A percentile compares a stretch with the other conserved stretches of the same genome.
These are phyloP conservation scores for Andrena dorsata DNA, from an alignment of 2,888 invertebrate genomes.

Conservation along the genomic window DNA sequence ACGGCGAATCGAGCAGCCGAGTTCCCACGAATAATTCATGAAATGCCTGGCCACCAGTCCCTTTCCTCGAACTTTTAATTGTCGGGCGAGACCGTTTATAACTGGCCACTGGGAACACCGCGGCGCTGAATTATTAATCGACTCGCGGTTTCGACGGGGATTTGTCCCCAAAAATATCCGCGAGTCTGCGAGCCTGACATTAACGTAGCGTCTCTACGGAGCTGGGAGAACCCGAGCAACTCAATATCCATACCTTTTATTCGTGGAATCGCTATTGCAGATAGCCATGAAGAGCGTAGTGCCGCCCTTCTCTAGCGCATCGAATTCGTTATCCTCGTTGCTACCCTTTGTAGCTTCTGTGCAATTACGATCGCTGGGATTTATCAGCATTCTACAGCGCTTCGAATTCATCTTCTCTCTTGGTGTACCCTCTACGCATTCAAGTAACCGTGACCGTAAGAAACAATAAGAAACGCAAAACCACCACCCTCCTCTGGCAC, in stretches of 20 bases:
- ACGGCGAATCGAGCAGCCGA: not conserved
- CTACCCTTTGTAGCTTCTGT: not conserved
- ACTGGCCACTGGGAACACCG: not conserved
- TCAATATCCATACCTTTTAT: not conserved
- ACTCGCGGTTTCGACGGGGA: not conserved
- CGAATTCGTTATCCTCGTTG: not conserved
- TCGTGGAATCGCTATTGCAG: slow-evolving; percentile 5
- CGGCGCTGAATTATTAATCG: slow-evolving; percentile 27
- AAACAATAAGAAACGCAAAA: not conserved
- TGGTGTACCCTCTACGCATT: not conserved
- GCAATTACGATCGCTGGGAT: not conserved
- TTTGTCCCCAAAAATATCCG: slow-evolving; percentile 3
- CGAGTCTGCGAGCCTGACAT: not conserved
- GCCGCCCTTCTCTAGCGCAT: slow-evolving; percentile 19
- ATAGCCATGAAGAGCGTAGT: slow-evolving; percentile 2
- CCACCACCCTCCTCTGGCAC: not conserved
- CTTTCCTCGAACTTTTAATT: slow-evolving; percentile 36
- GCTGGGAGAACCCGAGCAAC: not conserved
- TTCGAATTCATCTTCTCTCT: slow-evolving; percentile 16
- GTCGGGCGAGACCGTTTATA: not conserved
- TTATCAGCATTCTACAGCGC: not conserved
- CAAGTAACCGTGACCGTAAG: not conserved
- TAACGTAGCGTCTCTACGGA: not conserved
- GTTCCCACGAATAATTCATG: slow-evolving; percentile 42
- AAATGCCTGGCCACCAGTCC: slow-evolving; percentile 22